Percentiles rank a stretch among this genome's conserved stretches.
phyloP scores from a whole-genome alignment of 2,113 vertebrate genomes.

The Antennarius striatus region DNA sequence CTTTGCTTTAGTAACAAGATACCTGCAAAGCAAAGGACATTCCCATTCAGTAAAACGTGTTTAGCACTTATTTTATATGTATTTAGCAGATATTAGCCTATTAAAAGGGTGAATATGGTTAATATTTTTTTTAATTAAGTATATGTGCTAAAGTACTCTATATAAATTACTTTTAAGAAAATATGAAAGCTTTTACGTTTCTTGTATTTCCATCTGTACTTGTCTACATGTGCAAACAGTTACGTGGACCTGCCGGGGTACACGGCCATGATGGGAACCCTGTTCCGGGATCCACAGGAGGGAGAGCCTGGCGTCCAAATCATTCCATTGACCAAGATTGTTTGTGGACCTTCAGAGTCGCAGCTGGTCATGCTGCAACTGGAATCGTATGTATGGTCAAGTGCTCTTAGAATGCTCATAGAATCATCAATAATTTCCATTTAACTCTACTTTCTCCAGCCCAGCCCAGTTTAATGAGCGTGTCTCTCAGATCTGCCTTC shows the following conservation, averaged over 20 bases:
- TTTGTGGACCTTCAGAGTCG: slow-evolving; percentile 91
- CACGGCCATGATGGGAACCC: slow-evolving; percentile 87
- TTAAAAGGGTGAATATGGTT: too few relatives aligned
- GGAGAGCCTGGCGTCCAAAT: slow-evolving; percentile 83
- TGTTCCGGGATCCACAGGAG: slow-evolving; percentile 84
- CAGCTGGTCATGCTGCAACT: slow-evolving; percentile 93
- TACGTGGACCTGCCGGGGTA: slow-evolving; percentile 86
- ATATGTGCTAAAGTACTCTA: too few relatives aligned
- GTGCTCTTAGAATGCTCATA: not conserved
- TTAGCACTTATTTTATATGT: too few relatives aligned
- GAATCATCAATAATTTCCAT: not conserved
- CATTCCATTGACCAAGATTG: slow-evolving; percentile 83
- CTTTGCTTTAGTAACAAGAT: too few relatives aligned
- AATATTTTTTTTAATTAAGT: not conserved
- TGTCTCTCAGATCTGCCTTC: slow-evolving; percentile 93
- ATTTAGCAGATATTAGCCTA: too few relatives aligned
- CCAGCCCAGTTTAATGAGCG: slow-evolving; percentile 84
- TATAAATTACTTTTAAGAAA: too few relatives aligned
- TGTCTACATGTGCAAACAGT: slow-evolving; percentile 66
- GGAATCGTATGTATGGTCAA: slow-evolving; percentile 75
- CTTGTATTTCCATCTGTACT: not conserved
- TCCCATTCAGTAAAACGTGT: too few relatives aligned
- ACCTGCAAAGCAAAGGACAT: too few relatives aligned
- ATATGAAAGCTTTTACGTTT: too few relatives aligned
- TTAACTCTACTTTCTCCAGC: slow-evolving; percentile 70